Base-by-base conservation (phyloP, 2,888 invertebrate species). In the Anoncus sp. region DNA sequence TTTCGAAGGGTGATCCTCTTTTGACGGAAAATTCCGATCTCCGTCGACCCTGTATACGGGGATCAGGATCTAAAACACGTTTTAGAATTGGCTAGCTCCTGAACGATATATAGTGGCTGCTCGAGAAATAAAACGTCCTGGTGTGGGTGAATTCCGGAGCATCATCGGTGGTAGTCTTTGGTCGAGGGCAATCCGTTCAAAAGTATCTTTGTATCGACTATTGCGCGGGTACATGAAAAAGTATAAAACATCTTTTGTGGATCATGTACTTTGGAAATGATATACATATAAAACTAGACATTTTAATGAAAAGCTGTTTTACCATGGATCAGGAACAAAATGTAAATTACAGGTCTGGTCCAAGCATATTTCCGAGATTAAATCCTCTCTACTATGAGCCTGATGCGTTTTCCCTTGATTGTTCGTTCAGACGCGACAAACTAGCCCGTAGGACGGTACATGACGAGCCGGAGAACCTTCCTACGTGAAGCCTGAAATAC, bases 11-110 rank as follows among this genome's bases (percentile, higher is more conserved):
- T 43, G 65, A 49, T 53, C 22, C 60, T 65, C 43, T 76, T 20
- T 43, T 45, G 60, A 43, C 49, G 53, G 66, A 57, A 65, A 60
- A 78, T 76, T 66, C 76, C 78, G 35, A 75, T 53, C 59, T 70
- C 75, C 47, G 65, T n/a, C n/a, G 47, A 40, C 35, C 35, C 35
- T 45, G 35, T n/a, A 40, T 27, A 20, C 40, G 49, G 53, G 75
- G 77, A 75, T 75, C 53, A 45, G 51, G 47, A 60, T 59, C 53
- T 60, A 59, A 16, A 7, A 69, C n/a, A 38, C 62, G 57, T 75
- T 70, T 57, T 70, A 55, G 63, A 63, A 47, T 57, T 62, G 55
- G 75, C 69, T 57, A 70, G n/a, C n/a, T n/a, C n/a, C n/a, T n/a
- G n/a, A n/a, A n/a, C n/a, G n/a, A n/a, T n/a, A n/a, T n/a, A n/a